phyloP scores from a whole-genome alignment of 1,140 invertebrate genomes.

The Ostrea edulis region DNA sequence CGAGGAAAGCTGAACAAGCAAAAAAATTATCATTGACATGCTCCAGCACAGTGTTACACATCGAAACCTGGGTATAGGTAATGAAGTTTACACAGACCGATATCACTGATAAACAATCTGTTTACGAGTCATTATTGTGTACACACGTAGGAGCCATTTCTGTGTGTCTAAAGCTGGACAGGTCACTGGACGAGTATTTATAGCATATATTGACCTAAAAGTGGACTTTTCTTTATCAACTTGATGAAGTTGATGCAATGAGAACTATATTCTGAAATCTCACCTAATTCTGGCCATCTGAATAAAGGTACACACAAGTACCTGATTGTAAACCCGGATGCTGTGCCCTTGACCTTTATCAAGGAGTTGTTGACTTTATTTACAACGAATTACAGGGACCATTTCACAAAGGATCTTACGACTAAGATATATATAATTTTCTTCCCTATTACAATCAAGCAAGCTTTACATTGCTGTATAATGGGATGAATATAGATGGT shows the following conservation, averaged over 20 bases:
- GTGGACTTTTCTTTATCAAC: neutral
- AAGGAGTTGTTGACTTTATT: too few species aligned
- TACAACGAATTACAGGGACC: too few species aligned
- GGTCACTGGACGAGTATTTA: neutral
- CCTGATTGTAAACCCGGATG: too few species aligned
- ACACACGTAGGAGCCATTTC: neutral
- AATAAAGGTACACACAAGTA: neutral
- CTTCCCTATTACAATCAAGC: too few species aligned
- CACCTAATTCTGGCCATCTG: neutral
- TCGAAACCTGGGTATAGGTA: neutral
- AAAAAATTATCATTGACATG: neutral
- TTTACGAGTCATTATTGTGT: neutral
- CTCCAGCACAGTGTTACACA: neutral
- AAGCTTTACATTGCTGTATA: too few species aligned
- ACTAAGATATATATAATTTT: too few species aligned
- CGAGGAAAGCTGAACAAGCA: neutral
- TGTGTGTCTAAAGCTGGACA: neutral
- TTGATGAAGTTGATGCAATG: conserved; percentile 13
- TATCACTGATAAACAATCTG: neutral
- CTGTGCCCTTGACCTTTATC: too few species aligned
- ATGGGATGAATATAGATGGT: too few species aligned
- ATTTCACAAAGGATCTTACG: too few species aligned
- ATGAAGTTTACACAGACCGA: neutral
- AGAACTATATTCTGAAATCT: neutral
- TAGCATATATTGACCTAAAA: neutral